A percentile compares a stretch with the other conserved stretches of the same genome.
Conservation (phyloP, 2,797 vertebrate genomes). For the Sebastes jordani region DNA sequence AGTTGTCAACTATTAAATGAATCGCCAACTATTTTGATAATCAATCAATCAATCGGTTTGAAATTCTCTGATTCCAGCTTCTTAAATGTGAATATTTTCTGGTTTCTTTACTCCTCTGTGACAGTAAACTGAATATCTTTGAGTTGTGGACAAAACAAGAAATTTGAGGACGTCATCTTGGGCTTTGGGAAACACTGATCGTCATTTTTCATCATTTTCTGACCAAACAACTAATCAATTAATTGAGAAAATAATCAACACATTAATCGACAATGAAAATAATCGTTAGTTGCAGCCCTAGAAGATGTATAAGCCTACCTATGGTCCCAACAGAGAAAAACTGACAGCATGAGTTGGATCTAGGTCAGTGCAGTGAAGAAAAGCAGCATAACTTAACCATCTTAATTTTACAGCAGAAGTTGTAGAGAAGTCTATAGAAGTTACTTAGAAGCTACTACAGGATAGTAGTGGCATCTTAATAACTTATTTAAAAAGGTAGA, state of each 20-base stretch:
- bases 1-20: rapidly evolving
- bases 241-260: neutral
- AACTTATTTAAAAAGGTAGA: neutral
- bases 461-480: neutral
- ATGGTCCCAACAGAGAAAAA: neutral
- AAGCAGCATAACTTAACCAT: neutral
- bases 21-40: too few relatives aligned
- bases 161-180: too few relatives aligned
- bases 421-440: neutral
- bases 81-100: too few relatives aligned
- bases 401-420: neutral
- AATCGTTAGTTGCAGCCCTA: neutral
- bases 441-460: neutral
- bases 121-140: too few relatives aligned
- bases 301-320: neutral
- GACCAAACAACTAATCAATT: too few relatives aligned
- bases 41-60: too few relatives aligned
- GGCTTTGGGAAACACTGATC: too few relatives aligned
- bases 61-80: too few relatives aligned
- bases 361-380: neutral
- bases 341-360: neutral
- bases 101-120: too few relatives aligned
- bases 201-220: too few relatives aligned
- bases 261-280: neutral
- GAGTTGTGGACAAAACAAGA: too few relatives aligned